These are phyloP conservation scores for Brachymystax lenok DNA, from an alignment of 2,797 vertebrate genomes.

Conservation along the genomic window DNA sequence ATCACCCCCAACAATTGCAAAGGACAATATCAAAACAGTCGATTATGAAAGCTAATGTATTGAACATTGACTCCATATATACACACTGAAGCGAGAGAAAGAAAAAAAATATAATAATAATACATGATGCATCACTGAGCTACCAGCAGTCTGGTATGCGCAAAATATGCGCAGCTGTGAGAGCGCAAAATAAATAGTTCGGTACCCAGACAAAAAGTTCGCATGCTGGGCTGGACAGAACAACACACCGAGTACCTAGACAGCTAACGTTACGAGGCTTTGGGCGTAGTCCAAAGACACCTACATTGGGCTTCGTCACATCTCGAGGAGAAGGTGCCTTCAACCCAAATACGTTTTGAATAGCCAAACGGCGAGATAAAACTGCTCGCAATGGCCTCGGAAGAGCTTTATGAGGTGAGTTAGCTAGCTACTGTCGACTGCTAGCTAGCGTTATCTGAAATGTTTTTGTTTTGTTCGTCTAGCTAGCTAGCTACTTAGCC, in stretches of 20 bases:
- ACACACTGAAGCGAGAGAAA: not conserved
- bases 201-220: not conserved
- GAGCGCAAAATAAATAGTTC: constrained; percentile 1
- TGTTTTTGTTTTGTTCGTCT: not conserved
- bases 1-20: too few species aligned
- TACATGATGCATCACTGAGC: not conserved
- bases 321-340: not conserved
- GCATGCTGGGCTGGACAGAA: not conserved
- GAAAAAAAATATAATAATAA: too few species aligned
- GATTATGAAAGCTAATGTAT: not conserved
- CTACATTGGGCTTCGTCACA: not conserved
- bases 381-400: constrained; percentile 1
- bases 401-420: constrained; percentile 18
- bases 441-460: not conserved
- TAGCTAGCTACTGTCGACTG: not conserved
- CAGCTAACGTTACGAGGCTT: not conserved
- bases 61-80: not conserved
- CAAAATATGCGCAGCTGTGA: not conserved
- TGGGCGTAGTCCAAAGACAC: not conserved
- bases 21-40: not conserved
- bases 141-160: not conserved
- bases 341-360: not conserved
- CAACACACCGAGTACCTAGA: not conserved
- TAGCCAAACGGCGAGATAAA: not conserved
- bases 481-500: not conserved